Evolutionary conservation across 1,140 invertebrate species (phyloP).

Genomic region (Andricus grossulariae): DNA sequence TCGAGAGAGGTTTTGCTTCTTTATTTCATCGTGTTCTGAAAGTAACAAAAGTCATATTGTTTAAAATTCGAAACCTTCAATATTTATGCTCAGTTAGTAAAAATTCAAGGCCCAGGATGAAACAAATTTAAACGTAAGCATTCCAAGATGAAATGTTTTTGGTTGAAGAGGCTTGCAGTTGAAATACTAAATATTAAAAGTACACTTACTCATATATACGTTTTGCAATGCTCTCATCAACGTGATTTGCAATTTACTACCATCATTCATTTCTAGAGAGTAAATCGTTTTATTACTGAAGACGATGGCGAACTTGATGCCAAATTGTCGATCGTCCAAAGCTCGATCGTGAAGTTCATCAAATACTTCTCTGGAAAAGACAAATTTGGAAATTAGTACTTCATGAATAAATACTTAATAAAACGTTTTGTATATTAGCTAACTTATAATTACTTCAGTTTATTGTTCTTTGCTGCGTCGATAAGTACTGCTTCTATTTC

Average conservation of each 20-base stretch:
- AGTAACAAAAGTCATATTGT: slow-evolving; percentile 19
- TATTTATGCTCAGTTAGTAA: too few species aligned
- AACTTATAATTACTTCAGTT: background rate
- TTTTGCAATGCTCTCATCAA: slow-evolving; percentile 43
- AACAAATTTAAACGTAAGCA: background rate
- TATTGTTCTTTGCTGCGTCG: slow-evolving; percentile 1
- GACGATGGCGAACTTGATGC: slow-evolving; percentile 41
- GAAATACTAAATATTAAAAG: background rate
- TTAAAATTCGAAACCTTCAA: too few species aligned
- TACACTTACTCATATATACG: slow-evolving; percentile 44
- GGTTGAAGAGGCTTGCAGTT: too few species aligned
- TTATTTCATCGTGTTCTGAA: slow-evolving; percentile 45
- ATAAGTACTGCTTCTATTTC: background rate
- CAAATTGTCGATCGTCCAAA: slow-evolving; percentile 45
- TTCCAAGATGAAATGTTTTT: background rate
- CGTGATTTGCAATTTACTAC: slow-evolving; percentile 16
- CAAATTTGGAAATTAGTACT: background rate
- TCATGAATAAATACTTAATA: background rate
- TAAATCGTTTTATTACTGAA: slow-evolving; percentile 40
- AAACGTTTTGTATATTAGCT: background rate
- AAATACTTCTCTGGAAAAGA: slow-evolving; percentile 39
- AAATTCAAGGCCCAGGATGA: too few species aligned
- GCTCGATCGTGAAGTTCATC: slow-evolving; percentile 46
- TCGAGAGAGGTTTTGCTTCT: slow-evolving; percentile 32
- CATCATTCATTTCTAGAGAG: slow-evolving; percentile 32